phyloP scores from a whole-genome alignment of 2,797 vertebrate genomes.

The Phrynocephalus guinanensis region DNA sequence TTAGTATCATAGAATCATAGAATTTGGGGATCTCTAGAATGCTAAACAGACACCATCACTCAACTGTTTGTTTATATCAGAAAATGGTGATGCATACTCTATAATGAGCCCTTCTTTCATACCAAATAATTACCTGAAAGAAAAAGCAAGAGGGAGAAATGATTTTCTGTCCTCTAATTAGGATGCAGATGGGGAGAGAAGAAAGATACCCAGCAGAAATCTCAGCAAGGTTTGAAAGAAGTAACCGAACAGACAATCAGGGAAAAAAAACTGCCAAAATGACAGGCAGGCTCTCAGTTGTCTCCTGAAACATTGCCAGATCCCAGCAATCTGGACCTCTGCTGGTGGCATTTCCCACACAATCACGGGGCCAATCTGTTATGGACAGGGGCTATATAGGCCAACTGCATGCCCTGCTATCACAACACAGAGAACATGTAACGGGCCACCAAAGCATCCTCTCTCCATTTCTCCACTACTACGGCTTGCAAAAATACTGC shows the following conservation, averaged over 20 bases:
- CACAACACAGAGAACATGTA: no score
- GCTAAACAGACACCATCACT: neutral
- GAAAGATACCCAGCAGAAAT: neutral
- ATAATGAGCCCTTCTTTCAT: slow-evolving; percentile 9
- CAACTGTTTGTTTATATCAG: neutral
- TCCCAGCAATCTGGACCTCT: neutral
- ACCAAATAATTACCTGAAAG: neutral
- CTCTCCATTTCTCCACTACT: no score
- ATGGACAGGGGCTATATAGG: no score
- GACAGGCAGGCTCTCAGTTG: no score
- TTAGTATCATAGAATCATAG: no score
- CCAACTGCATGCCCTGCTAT: no score
- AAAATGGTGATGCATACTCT: neutral
- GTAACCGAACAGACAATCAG: no score
- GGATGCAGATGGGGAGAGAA: neutral
- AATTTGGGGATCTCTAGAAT: neutral
- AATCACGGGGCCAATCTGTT: no score
- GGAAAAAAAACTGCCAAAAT: no score
- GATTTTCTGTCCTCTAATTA: neutral
- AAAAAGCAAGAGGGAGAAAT: neutral
- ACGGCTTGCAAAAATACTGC: no score
- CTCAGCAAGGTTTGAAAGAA: no score
- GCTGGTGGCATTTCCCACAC: neutral
- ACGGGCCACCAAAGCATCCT: no score
- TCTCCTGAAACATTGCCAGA: neutral